A percentile compares a stretch with the other conserved stretches of the same genome.
Evolutionary conservation across 2,888 invertebrate genomes (phyloP).

Genomic region (Phyto melanocephala): DNA sequence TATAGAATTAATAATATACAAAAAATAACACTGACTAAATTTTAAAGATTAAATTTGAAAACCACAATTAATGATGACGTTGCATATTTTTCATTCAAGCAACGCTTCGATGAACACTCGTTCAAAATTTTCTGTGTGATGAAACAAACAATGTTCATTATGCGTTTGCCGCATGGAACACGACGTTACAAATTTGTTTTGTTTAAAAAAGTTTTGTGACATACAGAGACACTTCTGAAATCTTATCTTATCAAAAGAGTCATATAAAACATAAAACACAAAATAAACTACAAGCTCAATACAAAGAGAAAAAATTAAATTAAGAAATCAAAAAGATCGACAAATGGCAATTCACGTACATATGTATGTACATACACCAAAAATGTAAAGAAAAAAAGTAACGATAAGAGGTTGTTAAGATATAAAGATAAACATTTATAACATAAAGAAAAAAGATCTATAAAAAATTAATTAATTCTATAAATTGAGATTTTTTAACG

Average conservation of each 20-base stretch:
- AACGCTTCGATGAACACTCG: not conserved
- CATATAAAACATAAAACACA: conserved; percentile 38
- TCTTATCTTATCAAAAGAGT: conserved; percentile 57
- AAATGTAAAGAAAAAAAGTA: not conserved
- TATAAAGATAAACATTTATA: not conserved
- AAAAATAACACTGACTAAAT: conserved; percentile 17
- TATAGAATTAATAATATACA: conserved; percentile 31
- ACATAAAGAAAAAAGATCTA: not conserved
- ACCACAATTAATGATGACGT: conserved; percentile 38
- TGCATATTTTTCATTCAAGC: not conserved
- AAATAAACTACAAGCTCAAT: not conserved
- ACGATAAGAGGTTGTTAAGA: conserved; percentile 45
- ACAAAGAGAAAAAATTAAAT: not conserved
- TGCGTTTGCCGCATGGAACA: too few relatives aligned
- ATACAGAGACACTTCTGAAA: conserved; percentile 27
- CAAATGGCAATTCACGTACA: too few relatives aligned
- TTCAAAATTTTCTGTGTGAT: not conserved
- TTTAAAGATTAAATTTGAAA: not conserved
- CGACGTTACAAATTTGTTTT: too few relatives aligned
- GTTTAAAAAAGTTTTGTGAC: conserved; percentile 14
- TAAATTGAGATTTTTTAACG: not conserved
- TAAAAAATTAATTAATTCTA: not conserved
- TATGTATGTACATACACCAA: conserved; percentile 64
- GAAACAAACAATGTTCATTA: too few relatives aligned
- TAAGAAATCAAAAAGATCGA: conserved; percentile 59